Conservation (phyloP, 2,888 invertebrate genomes). For the Lasius platythorax region DNA sequence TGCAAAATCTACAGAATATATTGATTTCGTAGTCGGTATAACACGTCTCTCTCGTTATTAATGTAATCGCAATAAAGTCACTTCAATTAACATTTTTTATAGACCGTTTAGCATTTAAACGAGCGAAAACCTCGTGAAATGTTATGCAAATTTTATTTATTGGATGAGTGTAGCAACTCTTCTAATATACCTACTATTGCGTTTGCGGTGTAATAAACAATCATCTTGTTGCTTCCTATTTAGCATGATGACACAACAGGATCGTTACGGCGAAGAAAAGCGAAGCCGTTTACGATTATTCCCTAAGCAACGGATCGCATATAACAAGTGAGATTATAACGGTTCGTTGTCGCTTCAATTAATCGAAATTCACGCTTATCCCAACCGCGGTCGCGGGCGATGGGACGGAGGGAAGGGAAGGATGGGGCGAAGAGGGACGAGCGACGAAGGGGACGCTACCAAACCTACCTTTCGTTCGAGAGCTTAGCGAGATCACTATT, state of each 20-base stretch:
- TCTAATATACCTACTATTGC: neutral
- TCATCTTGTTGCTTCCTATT: neutral
- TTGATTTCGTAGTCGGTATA: neutral
- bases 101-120: neutral
- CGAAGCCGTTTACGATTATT: conserved; percentile 4
- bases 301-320: conserved; percentile 17
- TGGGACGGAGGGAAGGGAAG: conserved; percentile 2
- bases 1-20: neutral
- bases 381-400: conserved; percentile 49
- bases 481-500: conserved; percentile 77
- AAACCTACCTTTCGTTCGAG: conserved; percentile 75
- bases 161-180: neutral
- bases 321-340: conserved; percentile 59
- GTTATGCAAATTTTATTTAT: neutral
- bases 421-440: neutral
- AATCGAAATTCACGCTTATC: conserved; percentile 75
- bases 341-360: conserved; percentile 64
- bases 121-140: neutral
- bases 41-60: neutral
- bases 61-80: neutral
- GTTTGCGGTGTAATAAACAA: neutral
- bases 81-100: neutral
- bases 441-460: conserved; percentile 40
- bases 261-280: conserved; percentile 19
- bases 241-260: neutral